Percentiles rank a stretch among this genome's conserved stretches.
These are phyloP conservation scores for Clostera curtula DNA, from an alignment of 2,888 invertebrate species.

Conservation along the genomic window DNA sequence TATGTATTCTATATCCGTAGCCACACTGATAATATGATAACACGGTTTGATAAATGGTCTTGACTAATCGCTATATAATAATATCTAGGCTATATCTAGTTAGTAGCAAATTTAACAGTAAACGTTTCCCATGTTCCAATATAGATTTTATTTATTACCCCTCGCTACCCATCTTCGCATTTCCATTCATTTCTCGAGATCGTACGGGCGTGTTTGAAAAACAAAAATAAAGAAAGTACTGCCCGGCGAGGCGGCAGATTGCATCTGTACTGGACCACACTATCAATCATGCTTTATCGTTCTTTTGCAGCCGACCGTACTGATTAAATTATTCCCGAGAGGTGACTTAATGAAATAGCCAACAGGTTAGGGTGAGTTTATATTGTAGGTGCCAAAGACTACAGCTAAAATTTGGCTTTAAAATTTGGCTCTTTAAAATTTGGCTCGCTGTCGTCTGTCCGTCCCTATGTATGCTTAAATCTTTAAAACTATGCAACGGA, in stretches of 20 bases:
- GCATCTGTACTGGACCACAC: conserved; percentile 41
- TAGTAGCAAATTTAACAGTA: too few relatives aligned
- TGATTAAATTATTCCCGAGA: conserved; percentile 68
- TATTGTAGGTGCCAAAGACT: conserved; percentile 12
- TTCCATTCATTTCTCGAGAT: conserved; percentile 27
- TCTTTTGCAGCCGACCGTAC: conserved; percentile 59
- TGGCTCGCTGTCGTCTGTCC: too few relatives aligned
- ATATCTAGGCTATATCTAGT: too few relatives aligned
- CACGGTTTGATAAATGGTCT: too few relatives aligned
- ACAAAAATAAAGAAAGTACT: conserved; percentile 21
- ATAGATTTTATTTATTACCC: conserved; percentile 1
- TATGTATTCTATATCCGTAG: too few relatives aligned
- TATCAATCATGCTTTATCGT: conserved; percentile 71
- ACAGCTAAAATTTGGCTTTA: too few relatives aligned
- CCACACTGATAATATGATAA: too few relatives aligned
- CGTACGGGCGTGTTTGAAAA: conserved; percentile 27
- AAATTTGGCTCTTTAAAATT: too few relatives aligned
- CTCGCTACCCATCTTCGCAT: too few relatives aligned
- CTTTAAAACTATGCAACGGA: too few relatives aligned
- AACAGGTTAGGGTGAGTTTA: conserved; percentile 30
- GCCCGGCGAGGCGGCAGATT: conserved; percentile 32
- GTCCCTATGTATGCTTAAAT: too few relatives aligned
- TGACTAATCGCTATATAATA: too few relatives aligned
- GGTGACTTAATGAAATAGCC: conserved; percentile 64
- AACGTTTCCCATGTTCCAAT: not conserved